Evolutionary conservation across 2,113 vertebrate species (phyloP).

Genomic region (Scopus umbretta): DNA sequence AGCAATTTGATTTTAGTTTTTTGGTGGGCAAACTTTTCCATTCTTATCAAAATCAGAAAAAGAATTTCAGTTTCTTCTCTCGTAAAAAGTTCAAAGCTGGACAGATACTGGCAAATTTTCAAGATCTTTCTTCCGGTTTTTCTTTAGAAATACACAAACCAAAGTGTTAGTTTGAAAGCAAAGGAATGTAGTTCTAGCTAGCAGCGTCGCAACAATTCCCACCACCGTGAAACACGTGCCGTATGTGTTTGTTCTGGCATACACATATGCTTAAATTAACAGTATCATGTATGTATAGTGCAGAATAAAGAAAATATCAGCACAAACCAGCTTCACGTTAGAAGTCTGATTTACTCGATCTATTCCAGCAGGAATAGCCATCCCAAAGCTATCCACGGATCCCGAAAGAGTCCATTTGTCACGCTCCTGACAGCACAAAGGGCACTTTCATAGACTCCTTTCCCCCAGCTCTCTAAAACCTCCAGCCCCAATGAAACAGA

Average conservation of each 20-base stretch:
- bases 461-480: neutral
- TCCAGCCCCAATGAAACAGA: no score
- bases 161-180: neutral
- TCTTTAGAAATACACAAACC: neutral
- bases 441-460: neutral
- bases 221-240: neutral
- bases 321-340: neutral
- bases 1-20: neutral
- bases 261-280: neutral
- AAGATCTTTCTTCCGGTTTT: neutral
- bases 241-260: neutral
- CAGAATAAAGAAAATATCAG: neutral
- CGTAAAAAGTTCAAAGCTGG: neutral
- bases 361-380: neutral
- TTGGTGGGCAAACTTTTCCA: neutral
- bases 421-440: neutral
- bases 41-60: neutral
- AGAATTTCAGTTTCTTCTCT: neutral
- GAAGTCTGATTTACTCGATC: neutral
- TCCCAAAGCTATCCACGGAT: neutral
- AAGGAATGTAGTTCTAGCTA: neutral
- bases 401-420: neutral
- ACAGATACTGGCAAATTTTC: neutral
- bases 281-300: rapidly evolving
- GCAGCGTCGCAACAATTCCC: neutral